Conservation (phyloP, 2,888 invertebrate species). For the Lithophane leautieri region DNA sequence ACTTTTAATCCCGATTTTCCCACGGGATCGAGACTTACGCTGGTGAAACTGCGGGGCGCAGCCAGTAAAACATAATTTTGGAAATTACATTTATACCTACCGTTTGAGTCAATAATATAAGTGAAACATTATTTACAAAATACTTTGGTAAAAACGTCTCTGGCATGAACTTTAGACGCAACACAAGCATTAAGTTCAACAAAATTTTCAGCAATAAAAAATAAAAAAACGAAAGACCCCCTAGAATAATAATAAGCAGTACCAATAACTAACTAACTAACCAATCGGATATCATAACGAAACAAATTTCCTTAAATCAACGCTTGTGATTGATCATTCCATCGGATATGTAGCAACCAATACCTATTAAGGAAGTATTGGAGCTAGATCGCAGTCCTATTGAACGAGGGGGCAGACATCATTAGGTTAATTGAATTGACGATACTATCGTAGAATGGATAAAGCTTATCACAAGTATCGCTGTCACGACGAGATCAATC, state of each 20-base stretch:
- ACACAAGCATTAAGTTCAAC: background rate
- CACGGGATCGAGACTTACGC: no score
- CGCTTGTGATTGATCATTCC: constrained; percentile 57
- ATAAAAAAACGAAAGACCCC: background rate
- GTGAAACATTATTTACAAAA: background rate
- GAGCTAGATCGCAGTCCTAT: constrained; percentile 68
- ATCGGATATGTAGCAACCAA: constrained; percentile 66
- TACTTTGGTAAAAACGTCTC: background rate
- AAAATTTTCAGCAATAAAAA: background rate
- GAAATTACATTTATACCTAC: background rate
- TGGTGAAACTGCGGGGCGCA: no score
- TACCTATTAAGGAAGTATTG: constrained; percentile 69
- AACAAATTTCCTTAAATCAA: constrained; percentile 62
- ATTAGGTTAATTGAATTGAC: constrained; percentile 86
- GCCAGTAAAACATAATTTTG: no score
- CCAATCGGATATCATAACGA: constrained; percentile 58
- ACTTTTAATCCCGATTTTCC: no score
- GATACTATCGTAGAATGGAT: constrained; percentile 80
- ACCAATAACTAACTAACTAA: constrained; percentile 42
- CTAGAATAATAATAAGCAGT: background rate
- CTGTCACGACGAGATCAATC: constrained; percentile 84
- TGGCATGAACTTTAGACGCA: background rate
- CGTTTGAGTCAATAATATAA: background rate
- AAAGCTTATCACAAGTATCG: constrained; percentile 82
- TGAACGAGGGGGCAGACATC: constrained; percentile 76